phyloP scores from a whole-genome alignment of 2,797 vertebrate species.

The Podarcis siculus region DNA sequence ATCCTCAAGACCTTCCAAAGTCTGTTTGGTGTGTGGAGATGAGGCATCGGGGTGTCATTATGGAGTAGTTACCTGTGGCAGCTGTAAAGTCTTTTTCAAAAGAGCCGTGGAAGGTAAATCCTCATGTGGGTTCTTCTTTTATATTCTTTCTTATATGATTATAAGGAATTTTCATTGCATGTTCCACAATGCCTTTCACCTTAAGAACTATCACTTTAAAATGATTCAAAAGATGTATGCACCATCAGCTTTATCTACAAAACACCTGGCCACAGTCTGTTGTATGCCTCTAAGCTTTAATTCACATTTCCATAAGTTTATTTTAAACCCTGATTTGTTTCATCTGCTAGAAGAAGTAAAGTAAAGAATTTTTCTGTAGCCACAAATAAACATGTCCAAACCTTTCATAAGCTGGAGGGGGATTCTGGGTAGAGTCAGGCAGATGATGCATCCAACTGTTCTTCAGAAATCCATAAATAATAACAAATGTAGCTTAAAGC shows the following conservation, averaged over 20 bases:
- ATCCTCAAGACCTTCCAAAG: conserved; percentile 94
- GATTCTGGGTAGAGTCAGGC: conserved; percentile 7
- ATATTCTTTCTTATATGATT: conserved; percentile 36
- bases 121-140: conserved; percentile 70
- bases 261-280: conserved; percentile 5
- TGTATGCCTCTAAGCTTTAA: background rate
- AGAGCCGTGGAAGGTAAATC: conserved; percentile 98
- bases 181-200: background rate
- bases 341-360: background rate
- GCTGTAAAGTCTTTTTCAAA: conserved; percentile 99
- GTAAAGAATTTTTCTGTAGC: background rate
- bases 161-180: conserved; percentile 3
- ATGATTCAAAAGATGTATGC: background rate
- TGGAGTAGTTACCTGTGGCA: conserved; percentile 97
- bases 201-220: conserved; percentile 15
- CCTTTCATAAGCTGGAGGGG: background rate
- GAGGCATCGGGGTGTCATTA: conserved; percentile 99
- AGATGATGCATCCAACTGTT: background rate
- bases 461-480: conserved; percentile 23
- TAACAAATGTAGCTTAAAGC: background rate
- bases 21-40: conserved; percentile 97
- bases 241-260: conserved; percentile 23
- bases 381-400: background rate
- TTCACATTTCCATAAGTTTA: background rate
- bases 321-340: background rate